A percentile compares a stretch with the other conserved stretches of the same genome.
Conservation (phyloP, 2,113 vertebrate species). For the Austrofundulus limnaeus region DNA sequence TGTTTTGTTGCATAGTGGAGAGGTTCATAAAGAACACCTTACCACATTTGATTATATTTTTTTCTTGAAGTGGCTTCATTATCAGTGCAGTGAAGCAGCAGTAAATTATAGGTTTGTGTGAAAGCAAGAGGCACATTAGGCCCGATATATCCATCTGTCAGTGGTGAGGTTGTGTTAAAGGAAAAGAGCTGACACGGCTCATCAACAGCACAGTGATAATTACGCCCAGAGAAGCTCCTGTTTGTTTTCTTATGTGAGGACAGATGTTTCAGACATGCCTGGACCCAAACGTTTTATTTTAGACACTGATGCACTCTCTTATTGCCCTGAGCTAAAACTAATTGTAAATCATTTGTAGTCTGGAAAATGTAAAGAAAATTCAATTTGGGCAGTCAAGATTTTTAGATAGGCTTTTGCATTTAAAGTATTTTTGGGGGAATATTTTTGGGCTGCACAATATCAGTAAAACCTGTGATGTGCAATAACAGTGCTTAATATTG, state of each 20-base stretch:
- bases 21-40: background rate
- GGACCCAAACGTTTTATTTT: background rate
- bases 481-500: too few species aligned
- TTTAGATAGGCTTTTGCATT: background rate
- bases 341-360: background rate
- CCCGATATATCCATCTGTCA: slow-evolving; percentile 30
- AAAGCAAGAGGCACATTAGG: slow-evolving; percentile 5
- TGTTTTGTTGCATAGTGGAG: background rate
- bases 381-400: background rate
- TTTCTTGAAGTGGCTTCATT: background rate
- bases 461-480: too few species aligned
- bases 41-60: background rate
- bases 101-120: slow-evolving; percentile 22
- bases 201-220: background rate
- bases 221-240: background rate
- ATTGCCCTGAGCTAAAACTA: background rate
- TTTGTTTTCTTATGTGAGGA: slow-evolving; percentile 6
- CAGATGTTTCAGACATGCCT: background rate
- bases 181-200: slow-evolving; percentile 25
- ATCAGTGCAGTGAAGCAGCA: slow-evolving; percentile 39
- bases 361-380: background rate
- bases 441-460: too few species aligned
- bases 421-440: background rate
- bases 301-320: background rate
- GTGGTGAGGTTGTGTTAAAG: slow-evolving; percentile 17